A percentile compares a stretch with the other conserved stretches of the same genome.
Evolutionary conservation across 2,888 invertebrate genomes (phyloP).

Genomic region (Palloptera scutellata): DNA sequence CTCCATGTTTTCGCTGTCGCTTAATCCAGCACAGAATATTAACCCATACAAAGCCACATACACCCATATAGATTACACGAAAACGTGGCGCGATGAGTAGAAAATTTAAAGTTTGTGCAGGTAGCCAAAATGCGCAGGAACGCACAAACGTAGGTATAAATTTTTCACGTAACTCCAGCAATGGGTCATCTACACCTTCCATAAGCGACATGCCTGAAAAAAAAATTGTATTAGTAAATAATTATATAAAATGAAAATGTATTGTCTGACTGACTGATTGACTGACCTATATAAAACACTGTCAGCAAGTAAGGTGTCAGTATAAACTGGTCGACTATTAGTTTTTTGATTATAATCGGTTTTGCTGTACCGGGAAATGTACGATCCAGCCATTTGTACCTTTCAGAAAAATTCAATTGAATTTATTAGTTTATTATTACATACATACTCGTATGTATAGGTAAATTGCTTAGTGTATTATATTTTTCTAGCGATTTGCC

Average conservation of each 20-base stretch:
- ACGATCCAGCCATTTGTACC: slow-evolving; percentile 82
- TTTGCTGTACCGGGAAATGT: slow-evolving; percentile 73
- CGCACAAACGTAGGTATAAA: slow-evolving; percentile 75
- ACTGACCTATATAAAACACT: slow-evolving; percentile 75
- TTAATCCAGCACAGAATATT: slow-evolving; percentile 86
- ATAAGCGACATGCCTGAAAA: slow-evolving; percentile 75
- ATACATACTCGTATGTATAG: too few species aligned
- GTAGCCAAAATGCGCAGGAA: slow-evolving; percentile 86
- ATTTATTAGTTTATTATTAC: too few species aligned
- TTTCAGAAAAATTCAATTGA: slow-evolving; percentile 53
- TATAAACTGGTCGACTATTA: slow-evolving; percentile 78
- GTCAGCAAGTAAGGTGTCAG: slow-evolving; percentile 77
- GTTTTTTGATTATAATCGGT: slow-evolving; percentile 73
- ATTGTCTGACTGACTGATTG: background rate
- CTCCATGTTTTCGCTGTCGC: slow-evolving; percentile 61
- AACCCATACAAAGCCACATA: slow-evolving; percentile 83
- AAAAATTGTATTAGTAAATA: background rate
- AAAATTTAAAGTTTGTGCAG: slow-evolving; percentile 82
- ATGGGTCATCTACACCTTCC: slow-evolving; percentile 75
- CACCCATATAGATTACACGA: slow-evolving; percentile 80
- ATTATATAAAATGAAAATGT: background rate
- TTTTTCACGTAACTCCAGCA: slow-evolving; percentile 76
- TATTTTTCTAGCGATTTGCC: too few species aligned
- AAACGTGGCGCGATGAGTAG: slow-evolving; percentile 74
- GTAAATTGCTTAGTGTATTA: background rate